Conservation (phyloP, 1,140 invertebrate genomes). For the Pentalonia nigronervosa region DNA sequence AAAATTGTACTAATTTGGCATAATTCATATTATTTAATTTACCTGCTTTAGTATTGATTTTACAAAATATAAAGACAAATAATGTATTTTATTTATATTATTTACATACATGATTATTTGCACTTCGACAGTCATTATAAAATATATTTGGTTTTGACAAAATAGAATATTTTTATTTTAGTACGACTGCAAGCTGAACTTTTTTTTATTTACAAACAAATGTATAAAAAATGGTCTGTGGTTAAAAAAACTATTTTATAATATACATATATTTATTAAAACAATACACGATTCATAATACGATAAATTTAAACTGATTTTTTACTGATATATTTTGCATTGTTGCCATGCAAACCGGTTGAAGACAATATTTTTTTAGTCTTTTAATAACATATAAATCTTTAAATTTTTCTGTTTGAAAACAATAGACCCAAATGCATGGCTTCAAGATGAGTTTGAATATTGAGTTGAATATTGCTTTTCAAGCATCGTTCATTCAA, state of each 20-base stretch:
- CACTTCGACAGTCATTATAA: not conserved
- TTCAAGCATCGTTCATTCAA: conserved; percentile 19
- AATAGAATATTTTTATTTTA: not conserved
- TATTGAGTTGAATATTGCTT: not conserved
- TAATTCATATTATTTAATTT: not conserved
- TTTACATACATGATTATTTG: not conserved
- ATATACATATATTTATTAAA: conserved; percentile 41
- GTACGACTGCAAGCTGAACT: not conserved
- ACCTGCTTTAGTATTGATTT: not conserved
- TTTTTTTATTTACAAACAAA: not conserved
- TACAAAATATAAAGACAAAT: not conserved
- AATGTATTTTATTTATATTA: not conserved
- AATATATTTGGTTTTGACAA: not conserved
- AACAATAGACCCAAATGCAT: conserved; percentile 1
- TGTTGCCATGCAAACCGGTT: conserved; percentile 41
- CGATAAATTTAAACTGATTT: conserved; percentile 39
- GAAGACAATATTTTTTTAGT: conserved; percentile 5
- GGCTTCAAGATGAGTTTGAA: not conserved
- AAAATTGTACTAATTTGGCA: not conserved
- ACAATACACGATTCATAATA: conserved; percentile 40
- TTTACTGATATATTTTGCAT: conserved; percentile 19
- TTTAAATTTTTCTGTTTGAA: conserved; percentile 25
- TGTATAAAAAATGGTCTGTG: not conserved
- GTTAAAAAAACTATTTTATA: not conserved
- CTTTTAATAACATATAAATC: conserved; percentile 38